Conservation (phyloP, 2,888 invertebrate species). For the Crioceris asparagi region DNA sequence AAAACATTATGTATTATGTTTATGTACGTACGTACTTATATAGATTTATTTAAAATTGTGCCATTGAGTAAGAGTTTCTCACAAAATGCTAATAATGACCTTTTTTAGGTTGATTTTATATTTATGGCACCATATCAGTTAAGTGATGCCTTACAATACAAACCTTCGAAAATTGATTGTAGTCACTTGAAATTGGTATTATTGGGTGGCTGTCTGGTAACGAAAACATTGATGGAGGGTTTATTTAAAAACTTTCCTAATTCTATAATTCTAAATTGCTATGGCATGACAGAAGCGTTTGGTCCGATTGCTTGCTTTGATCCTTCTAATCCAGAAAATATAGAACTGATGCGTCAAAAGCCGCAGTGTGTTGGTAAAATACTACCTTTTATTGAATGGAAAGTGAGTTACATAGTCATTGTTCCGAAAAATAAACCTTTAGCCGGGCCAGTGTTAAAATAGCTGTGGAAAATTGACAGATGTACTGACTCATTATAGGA, state of each 20-base stretch:
- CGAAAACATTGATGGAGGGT: background rate
- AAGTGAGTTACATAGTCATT: conserved; percentile 1
- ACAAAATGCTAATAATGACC: too few relatives aligned
- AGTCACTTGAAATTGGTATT: background rate
- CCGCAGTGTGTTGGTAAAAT: conserved; percentile 1
- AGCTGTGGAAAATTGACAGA: too few relatives aligned
- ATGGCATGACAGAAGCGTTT: background rate
- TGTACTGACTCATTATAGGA: too few relatives aligned
- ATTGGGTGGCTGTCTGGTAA: background rate
- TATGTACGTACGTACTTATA: too few relatives aligned
- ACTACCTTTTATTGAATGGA: background rate
- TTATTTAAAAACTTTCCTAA: background rate
- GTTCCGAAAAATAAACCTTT: too few relatives aligned
- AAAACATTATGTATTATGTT: too few relatives aligned
- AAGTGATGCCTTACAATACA: background rate
- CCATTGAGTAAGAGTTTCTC: too few relatives aligned
- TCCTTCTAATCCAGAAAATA: background rate
- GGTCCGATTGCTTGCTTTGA: background rate
- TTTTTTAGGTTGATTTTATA: background rate
- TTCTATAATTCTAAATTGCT: background rate
- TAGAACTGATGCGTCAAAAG: background rate
- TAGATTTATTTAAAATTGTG: too few relatives aligned
- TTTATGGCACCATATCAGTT: background rate
- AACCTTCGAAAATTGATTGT: background rate
- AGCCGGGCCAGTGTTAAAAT: too few relatives aligned